Conservation (phyloP, 2,797 vertebrate genomes). For the Trachops cirrhosus region DNA sequence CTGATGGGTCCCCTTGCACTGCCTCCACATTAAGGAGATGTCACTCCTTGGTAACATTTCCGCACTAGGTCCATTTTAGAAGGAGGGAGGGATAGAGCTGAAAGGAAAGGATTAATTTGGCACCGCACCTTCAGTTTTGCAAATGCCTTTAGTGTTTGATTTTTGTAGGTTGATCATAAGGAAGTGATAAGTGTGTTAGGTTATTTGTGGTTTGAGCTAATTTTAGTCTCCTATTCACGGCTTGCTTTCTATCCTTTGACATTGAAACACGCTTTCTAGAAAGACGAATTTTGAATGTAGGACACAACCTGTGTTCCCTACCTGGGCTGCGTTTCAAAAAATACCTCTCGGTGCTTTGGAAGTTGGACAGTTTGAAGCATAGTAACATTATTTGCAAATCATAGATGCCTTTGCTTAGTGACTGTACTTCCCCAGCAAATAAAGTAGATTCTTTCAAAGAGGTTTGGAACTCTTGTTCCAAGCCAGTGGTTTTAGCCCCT, state of each 20-base stretch:
- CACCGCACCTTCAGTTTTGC: slow-evolving; percentile 28
- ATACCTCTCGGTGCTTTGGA: neutral
- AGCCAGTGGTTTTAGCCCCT: neutral
- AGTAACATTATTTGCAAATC: slow-evolving; percentile 11
- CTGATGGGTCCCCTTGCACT: neutral
- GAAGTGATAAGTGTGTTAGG: slow-evolving; percentile 67
- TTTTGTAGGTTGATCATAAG: slow-evolving; percentile 65
- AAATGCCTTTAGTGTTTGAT: slow-evolving; percentile 41
- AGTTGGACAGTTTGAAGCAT: slow-evolving; percentile 21
- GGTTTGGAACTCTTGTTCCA: neutral
- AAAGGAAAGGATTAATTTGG: neutral
- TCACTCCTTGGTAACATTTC: neutral
- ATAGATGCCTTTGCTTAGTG: neutral
- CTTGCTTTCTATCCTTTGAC: slow-evolving; percentile 62
- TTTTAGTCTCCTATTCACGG: slow-evolving; percentile 72
- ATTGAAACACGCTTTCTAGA: slow-evolving; percentile 72
- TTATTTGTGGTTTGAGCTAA: slow-evolving; percentile 74
- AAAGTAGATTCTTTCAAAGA: neutral
- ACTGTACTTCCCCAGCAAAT: slow-evolving; percentile 8
- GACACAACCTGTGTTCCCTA: slow-evolving; percentile 41
- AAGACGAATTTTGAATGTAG: slow-evolving; percentile 63
- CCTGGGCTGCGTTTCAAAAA: slow-evolving; percentile 37
- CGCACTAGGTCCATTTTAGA: neutral
- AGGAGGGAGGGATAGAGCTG: neutral
- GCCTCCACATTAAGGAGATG: neutral